phyloP scores from a whole-genome alignment of 2,113 vertebrate species.

The Scomber scombrus region DNA sequence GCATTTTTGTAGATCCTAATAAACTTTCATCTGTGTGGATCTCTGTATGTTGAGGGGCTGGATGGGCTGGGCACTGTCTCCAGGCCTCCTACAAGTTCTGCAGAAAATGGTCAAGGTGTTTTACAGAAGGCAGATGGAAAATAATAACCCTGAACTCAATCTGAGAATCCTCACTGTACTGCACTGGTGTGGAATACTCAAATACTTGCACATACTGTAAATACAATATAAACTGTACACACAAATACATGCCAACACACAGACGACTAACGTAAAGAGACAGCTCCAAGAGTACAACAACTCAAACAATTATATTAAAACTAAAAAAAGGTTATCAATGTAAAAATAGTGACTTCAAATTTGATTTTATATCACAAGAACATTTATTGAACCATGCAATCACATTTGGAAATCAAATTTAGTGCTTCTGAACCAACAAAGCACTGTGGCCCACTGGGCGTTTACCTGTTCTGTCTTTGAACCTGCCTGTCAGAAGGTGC shows the following conservation, averaged over 20 bases:
- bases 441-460: conserved; percentile 3
- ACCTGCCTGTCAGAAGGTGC: conserved; percentile 48
- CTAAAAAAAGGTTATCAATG: too few species aligned
- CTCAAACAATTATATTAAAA: background rate
- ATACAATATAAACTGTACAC: background rate
- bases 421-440: conserved; percentile 24
- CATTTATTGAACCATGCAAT: conserved; percentile 28
- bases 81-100: conserved; percentile 60
- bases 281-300: background rate
- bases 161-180: background rate
- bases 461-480: conserved; percentile 64
- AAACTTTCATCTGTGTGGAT: conserved; percentile 83
- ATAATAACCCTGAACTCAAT: conserved; percentile 43
- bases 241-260: background rate
- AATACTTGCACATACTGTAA: background rate
- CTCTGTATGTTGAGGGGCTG: conserved; percentile 59
- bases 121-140: conserved; percentile 57
- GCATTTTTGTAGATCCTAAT: conserved; percentile 84
- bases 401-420: conserved; percentile 22
- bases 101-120: conserved; percentile 52
- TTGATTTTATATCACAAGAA: conserved; percentile 9
- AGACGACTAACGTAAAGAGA: background rate
- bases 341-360: too few species aligned
- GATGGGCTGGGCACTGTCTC: conserved; percentile 65
- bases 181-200: background rate